A percentile compares a stretch with the other conserved stretches of the same genome.
Evolutionary conservation across 2,888 invertebrate genomes (phyloP).

Genomic region (Isoperla grammatica): DNA sequence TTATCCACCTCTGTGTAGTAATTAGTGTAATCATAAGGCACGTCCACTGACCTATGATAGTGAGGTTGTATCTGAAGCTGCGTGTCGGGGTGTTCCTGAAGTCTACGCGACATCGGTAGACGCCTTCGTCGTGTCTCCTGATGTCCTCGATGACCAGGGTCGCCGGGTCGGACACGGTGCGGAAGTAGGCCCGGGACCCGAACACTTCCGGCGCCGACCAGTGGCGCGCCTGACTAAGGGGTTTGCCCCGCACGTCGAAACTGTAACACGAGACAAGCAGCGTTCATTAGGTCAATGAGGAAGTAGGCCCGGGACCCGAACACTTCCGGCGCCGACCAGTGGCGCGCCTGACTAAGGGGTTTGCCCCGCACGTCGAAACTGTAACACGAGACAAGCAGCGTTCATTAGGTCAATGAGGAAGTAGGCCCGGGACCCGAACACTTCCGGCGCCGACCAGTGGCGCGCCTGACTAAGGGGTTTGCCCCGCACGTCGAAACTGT

Average conservation of each 20-base stretch:
- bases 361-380: too few relatives aligned
- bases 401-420: conserved; percentile 74
- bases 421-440: conserved; percentile 81
- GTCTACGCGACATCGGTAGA: conserved; percentile 85
- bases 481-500: conserved; percentile 81
- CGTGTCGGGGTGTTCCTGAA: conserved; percentile 85
- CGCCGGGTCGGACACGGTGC: conserved; percentile 71
- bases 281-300: conserved; percentile 56
- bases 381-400: too few relatives aligned
- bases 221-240: conserved; percentile 70
- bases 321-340: conserved; percentile 81
- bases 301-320: too few relatives aligned
- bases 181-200: conserved; percentile 80
- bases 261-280: conserved; percentile 50
- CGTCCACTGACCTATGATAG: conserved; percentile 74
- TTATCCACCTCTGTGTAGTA: neutral
- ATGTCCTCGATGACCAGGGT: conserved; percentile 79
- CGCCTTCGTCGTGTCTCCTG: conserved; percentile 80
- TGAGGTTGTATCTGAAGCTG: conserved; percentile 83
- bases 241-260: conserved; percentile 82
- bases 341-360: conserved; percentile 69
- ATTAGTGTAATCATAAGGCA: neutral
- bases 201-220: conserved; percentile 83
- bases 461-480: conserved; percentile 71
- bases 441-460: conserved; percentile 80